These are phyloP conservation scores for Rhopalosiphum padi DNA, from an alignment of 1,140 invertebrate species.

Conservation along the genomic window DNA sequence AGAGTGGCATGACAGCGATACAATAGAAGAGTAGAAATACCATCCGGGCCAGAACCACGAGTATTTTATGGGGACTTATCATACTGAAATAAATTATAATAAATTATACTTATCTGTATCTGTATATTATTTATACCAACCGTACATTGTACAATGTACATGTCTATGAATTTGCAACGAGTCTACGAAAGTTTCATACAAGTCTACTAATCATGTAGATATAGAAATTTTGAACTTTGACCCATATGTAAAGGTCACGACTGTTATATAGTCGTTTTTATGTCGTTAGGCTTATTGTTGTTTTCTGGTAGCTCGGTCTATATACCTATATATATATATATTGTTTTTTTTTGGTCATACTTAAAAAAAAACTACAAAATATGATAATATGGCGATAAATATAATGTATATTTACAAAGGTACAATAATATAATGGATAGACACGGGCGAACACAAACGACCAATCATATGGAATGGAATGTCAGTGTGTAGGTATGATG, in stretches of 20 bases:
- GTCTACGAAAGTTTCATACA: not conserved
- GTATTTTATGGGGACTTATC: not conserved
- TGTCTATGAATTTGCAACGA: not conserved
- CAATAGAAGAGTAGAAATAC: too few relatives aligned
- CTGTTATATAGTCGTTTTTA: not conserved
- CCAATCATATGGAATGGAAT: not conserved
- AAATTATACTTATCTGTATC: not conserved
- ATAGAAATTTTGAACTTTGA: not conserved
- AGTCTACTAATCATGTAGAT: not conserved
- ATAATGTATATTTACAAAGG: conserved; percentile 8
- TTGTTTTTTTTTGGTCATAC: not conserved
- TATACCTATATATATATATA: not conserved
- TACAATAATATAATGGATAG: not conserved
- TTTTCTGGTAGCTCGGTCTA: not conserved
- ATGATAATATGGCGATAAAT: not conserved
- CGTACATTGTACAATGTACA: not conserved
- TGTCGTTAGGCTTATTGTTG: not conserved
- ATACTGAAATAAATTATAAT: not conserved
- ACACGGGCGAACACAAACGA: not conserved
- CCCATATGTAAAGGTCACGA: not conserved
- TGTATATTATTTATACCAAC: not conserved
- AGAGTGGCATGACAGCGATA: too few relatives aligned
- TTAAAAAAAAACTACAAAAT: not conserved
- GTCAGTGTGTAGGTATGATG: not conserved
- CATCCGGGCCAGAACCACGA: too few relatives aligned